Evolutionary conservation across 2,113 vertebrate species (phyloP).

Genomic region (Pelodiscus sinensis): DNA sequence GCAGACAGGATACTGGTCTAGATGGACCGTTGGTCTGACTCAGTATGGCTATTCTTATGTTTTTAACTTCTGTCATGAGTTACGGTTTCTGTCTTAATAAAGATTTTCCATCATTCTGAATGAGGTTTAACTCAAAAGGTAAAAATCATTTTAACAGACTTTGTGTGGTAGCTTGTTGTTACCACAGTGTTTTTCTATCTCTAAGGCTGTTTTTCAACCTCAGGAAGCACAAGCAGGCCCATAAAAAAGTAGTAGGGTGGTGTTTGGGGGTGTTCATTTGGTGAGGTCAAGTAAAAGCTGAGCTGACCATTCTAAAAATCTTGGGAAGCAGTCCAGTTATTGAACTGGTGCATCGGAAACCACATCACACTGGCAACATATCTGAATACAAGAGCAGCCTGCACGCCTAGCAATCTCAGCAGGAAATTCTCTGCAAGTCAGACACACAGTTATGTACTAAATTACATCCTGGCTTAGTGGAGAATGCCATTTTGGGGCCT

Average conservation of each 20-base stretch:
- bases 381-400: too few species aligned
- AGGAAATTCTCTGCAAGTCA: too few species aligned
- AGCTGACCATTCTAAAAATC: neutral
- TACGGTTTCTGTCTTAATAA: neutral
- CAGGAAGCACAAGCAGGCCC: neutral
- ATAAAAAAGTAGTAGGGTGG: neutral
- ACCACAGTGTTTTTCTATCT: neutral
- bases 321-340: too few species aligned
- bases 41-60: too few species aligned
- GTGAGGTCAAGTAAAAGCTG: neutral
- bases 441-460: too few species aligned
- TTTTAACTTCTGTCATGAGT: neutral
- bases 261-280: neutral
- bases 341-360: too few species aligned
- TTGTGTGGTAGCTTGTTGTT: fast-evolving
- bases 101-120: neutral
- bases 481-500: too few species aligned
- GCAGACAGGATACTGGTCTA: too few species aligned
- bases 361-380: too few species aligned
- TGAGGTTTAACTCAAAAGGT: neutral
- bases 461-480: too few species aligned
- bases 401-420: too few species aligned
- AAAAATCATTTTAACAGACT: neutral
- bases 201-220: neutral
- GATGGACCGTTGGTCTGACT: too few species aligned